phyloP scores from a whole-genome alignment of 2,888 invertebrate species.

The Agrypnus murinus region DNA sequence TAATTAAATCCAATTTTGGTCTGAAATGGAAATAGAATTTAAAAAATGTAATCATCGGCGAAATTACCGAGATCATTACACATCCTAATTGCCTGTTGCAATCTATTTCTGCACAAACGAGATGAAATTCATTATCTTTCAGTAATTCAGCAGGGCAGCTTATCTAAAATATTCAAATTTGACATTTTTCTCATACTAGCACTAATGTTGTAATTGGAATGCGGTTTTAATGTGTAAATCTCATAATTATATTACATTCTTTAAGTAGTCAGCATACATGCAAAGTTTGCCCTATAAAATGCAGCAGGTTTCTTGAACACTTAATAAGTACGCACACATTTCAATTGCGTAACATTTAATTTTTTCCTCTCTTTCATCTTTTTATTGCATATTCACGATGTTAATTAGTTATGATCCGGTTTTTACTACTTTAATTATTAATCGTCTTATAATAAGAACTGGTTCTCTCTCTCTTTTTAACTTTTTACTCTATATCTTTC shows the following conservation, averaged over 20 bases:
- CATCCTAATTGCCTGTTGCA: too few relatives aligned
- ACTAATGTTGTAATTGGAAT: neutral
- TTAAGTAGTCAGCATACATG: neutral
- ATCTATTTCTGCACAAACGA: too few relatives aligned
- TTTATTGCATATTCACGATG: constrained; percentile 9
- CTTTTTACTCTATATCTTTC: too few relatives aligned
- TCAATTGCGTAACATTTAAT: neutral
- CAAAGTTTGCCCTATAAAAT: constrained; percentile 6
- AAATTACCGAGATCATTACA: too few relatives aligned
- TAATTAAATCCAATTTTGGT: too few relatives aligned
- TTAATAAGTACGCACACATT: neutral
- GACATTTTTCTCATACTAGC: neutral
- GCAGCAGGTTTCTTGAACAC: constrained; percentile 16
- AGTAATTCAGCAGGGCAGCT: too few relatives aligned
- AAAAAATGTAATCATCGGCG: too few relatives aligned
- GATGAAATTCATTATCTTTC: too few relatives aligned
- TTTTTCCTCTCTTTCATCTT: neutral
- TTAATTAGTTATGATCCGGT: constrained; percentile 18
- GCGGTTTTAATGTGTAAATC: constrained; percentile 2
- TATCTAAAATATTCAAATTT: neutral
- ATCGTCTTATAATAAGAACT: too few relatives aligned
- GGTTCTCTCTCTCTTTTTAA: too few relatives aligned
- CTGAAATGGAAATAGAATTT: too few relatives aligned
- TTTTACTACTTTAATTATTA: neutral
- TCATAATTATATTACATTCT: constrained; percentile 2